phyloP scores from a whole-genome alignment of 2,797 vertebrate genomes.

The Labroides dimidiatus region DNA sequence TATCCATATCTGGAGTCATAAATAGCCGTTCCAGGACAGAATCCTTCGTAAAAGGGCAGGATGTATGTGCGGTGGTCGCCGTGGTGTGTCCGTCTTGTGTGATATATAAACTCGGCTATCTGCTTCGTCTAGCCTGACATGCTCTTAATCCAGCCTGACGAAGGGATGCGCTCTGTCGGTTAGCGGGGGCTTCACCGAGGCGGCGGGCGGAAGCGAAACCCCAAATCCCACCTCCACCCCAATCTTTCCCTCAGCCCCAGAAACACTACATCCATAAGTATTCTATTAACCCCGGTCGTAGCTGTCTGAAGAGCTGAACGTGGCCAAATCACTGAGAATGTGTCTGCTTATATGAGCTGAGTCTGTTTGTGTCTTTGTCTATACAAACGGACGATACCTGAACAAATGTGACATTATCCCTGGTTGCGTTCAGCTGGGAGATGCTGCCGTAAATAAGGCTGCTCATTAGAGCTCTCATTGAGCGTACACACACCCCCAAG shows the following conservation, averaged over 20 bases:
- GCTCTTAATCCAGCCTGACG: conserved; percentile 76
- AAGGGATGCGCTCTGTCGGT: conserved; percentile 73
- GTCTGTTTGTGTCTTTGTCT: conserved; percentile 38
- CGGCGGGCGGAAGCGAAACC: conserved; percentile 43
- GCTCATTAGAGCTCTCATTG: conserved; percentile 40
- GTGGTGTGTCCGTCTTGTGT: conserved; percentile 41
- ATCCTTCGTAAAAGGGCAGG: conserved; percentile 72
- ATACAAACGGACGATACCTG: conserved; percentile 31
- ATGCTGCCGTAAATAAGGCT: conserved; percentile 60
- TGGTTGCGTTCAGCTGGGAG: conserved; percentile 42
- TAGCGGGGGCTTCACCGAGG: conserved; percentile 66
- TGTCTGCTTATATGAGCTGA: conserved; percentile 25
- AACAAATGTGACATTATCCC: conserved; percentile 36
- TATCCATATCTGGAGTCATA: conserved; percentile 55
- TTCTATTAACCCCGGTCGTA: conserved; percentile 80
- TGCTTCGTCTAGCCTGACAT: conserved; percentile 71
- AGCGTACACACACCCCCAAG: conserved; percentile 6
- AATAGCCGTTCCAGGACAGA: conserved; percentile 68
- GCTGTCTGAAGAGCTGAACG: conserved; percentile 69
- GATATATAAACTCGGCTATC: conserved; percentile 60
- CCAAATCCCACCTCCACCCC: conserved; percentile 71
- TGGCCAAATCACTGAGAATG: conserved; percentile 60
- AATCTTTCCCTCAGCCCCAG: conserved; percentile 66
- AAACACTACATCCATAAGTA: conserved; percentile 78
- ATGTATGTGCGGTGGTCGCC: conserved; percentile 45